Evolutionary conservation across 2,888 invertebrate genomes (phyloP).

Genomic region (Tachina lurida): DNA sequence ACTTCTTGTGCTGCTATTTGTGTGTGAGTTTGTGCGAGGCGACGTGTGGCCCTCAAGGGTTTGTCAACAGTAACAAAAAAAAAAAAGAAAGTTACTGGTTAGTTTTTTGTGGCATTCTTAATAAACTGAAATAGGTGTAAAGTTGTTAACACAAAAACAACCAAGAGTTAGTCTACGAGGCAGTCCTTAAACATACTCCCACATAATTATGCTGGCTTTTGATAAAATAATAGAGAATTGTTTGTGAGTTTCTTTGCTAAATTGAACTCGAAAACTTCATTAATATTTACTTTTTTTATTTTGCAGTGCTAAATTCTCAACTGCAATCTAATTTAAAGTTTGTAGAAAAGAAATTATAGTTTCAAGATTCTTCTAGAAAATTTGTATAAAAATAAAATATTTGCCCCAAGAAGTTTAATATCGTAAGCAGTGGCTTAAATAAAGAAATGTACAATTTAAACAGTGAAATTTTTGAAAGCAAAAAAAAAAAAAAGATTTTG

Average conservation of each 20-base stretch:
- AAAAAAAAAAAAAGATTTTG: too few relatives aligned
- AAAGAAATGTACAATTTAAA: too few relatives aligned
- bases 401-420: too few relatives aligned
- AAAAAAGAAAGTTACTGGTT: slow-evolving; percentile 12
- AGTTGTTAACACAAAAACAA: slow-evolving; percentile 38
- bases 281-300: background rate
- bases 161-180: background rate
- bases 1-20: background rate
- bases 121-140: slow-evolving; percentile 28
- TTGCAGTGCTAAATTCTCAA: background rate
- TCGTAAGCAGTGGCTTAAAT: too few relatives aligned
- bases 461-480: too few relatives aligned
- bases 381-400: too few relatives aligned
- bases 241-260: slow-evolving; percentile 8
- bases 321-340: background rate
- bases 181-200: background rate
- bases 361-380: too few relatives aligned
- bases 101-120: slow-evolving; percentile 35
- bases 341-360: too few relatives aligned
- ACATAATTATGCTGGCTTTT: slow-evolving; percentile 20
- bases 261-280: slow-evolving; percentile 28
- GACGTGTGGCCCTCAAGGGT: slow-evolving; percentile 49
- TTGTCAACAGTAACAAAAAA: slow-evolving; percentile 43
- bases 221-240: background rate
- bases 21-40: background rate